phyloP scores from a whole-genome alignment of 2,797 vertebrate species.

The Sphenopsis melanotis region DNA sequence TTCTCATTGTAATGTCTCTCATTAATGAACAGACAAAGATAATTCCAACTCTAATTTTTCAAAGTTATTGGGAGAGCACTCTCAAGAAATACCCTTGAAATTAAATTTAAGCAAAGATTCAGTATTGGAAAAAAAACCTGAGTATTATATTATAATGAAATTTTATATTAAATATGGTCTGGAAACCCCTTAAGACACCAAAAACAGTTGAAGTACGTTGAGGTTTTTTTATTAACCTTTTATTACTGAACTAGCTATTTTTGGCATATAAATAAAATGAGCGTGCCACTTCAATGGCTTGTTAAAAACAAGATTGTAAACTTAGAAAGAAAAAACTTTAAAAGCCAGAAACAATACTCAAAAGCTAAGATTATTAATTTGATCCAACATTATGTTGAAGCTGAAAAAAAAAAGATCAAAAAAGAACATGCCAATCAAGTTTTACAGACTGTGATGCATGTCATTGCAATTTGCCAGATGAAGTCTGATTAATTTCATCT shows the following conservation, averaged over 20 bases:
- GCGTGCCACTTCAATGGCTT: neutral
- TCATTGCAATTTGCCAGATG: neutral
- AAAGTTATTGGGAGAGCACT: neutral
- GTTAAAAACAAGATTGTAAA: neutral
- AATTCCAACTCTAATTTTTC: neutral
- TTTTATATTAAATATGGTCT: neutral
- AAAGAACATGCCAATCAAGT: neutral
- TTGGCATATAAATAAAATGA: neutral
- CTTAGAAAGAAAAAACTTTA: neutral
- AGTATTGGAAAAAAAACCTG: neutral
- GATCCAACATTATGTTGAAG: neutral
- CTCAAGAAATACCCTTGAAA: neutral
- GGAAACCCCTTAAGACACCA: neutral
- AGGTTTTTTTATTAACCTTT: neutral
- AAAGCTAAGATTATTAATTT: neutral
- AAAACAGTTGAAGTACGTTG: neutral
- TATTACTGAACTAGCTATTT: neutral
- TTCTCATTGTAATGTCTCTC: neutral
- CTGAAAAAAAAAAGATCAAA: neutral
- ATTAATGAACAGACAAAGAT: neutral
- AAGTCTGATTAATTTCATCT: neutral
- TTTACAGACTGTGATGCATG: neutral
- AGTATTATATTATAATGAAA: neutral
- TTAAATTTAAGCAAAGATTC: neutral
- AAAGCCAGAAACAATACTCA: neutral